Base-by-base conservation (phyloP, 2,797 vertebrate species). In the Apodemus agrarius region DNA sequence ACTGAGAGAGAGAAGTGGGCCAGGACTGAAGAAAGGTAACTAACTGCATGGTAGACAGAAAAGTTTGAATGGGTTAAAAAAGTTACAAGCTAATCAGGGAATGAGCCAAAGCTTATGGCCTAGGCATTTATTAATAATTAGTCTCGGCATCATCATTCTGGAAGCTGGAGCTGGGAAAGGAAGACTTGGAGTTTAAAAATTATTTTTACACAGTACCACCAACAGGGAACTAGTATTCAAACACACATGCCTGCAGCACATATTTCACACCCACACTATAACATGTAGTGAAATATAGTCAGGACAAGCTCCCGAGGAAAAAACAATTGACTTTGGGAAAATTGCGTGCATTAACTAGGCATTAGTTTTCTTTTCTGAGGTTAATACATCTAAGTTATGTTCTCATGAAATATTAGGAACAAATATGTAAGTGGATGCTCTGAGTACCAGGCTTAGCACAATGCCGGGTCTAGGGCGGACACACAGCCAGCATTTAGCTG, bases 401-500 rank as follows among this genome's bases (percentile, higher is more conserved):
- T 43, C 24, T 9, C 61, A 87, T 72, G 72, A 86, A 89, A 87
- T 14, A 52, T 21, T 63, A 92, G 6, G 11, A 83, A 76, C 8
- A 26, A 31, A 0, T 14, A 22, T 40, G 40, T 34, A 93, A 65
- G 89, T 7, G 86, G 72, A 26, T 63, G 0, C 31, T 75, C 37
- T 49, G 52, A 90, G 74, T 29, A 17, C 79, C 91, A 10, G 6
- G 11, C 57, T 83, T 54, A 67, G 26, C 14, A 67, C 6, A 37
- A 0, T 10, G n/a, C 10, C 49, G 79, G n/a, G 49, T 13, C 40
- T 85, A 9, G 88, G n/a, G 78, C 5, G 90, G 72, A 87, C 0
- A 24, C 21, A 78, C 17, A 90, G 54, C 72, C 93, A 95, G 81
- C 82, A 92, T 87, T 88, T 88, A 88, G 61, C 22, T 75, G 19